Base-by-base conservation (phyloP, 2,797 vertebrate species). In the Tragelaphus oryx region DNA sequence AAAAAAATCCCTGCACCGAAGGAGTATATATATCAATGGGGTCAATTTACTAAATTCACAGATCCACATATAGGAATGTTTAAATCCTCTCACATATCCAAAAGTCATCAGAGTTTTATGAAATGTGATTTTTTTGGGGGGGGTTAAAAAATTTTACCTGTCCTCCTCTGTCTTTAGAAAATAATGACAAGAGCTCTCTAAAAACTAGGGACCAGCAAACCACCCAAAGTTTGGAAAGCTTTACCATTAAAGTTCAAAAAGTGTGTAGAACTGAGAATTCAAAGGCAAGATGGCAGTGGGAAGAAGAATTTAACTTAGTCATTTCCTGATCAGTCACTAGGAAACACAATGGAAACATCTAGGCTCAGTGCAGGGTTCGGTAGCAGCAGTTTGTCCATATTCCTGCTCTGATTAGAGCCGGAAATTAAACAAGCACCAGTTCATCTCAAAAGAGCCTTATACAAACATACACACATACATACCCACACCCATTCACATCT, bases 361-460 rank as follows among this genome's bases (percentile, higher is more conserved):
- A 13, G 62, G 94, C 93, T 96, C 94, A 97, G 97, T 91, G 91
- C 97, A 48, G 98, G 97, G 97, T 89, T 97, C 93, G 93, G 96
- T 91, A 98, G 98, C 98, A 98, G 98, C 98, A 98, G 97, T 96
- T 97, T 98, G 98, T 97, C 97, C 96, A 97, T 97, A 98, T 96
- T 97, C 98, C 97, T 96, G 97, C 98, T 98, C 98, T 89, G 87
- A 94, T 96, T 94, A 97, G 97, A 97, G 98, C 97, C 97, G 96
- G 97, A 98, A 97, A 98, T 95, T 94, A 96, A 98, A 98, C 98
- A 98, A 98, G 98, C 98, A 98, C 98, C 98, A 98, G 98, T 97
- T 98, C 97, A 76, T 97, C 97, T 96, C 95, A 95, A 97, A 98
- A 98, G 98, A 99, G 98, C 98, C 98, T 98, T 98, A 98, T 95